phyloP scores from a whole-genome alignment of 2,797 vertebrate species.

The Borostomias antarcticus region DNA sequence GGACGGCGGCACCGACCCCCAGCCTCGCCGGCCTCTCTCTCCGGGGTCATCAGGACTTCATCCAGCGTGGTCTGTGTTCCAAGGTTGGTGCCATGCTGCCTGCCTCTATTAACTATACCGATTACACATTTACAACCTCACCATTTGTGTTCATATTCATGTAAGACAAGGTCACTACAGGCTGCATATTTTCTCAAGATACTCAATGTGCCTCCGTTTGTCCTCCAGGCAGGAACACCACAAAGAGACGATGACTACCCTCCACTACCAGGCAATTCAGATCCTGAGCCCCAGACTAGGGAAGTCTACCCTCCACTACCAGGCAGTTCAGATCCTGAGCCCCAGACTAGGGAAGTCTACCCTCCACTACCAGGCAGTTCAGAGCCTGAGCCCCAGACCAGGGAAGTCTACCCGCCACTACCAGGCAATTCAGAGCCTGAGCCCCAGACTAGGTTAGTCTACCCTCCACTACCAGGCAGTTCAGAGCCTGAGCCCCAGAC shows the following conservation, averaged over 20 bases:
- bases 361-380: constrained; percentile 71
- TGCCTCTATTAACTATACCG: background rate
- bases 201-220: background rate
- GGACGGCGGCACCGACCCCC: background rate
- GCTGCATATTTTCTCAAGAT: too few species aligned
- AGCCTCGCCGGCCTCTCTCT: constrained; percentile 6
- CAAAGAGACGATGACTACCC: constrained; percentile 74
- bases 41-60: constrained; percentile 13
- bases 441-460: too few species aligned
- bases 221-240: constrained; percentile 52
- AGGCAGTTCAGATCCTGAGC: constrained; percentile 47
- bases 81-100: constrained; percentile 46
- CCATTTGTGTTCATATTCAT: background rate
- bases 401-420: constrained; percentile 77
- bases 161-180: background rate
- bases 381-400: constrained; percentile 45
- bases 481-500: too few species aligned
- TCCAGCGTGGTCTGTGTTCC: constrained; percentile 41
- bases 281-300: constrained; percentile 49
- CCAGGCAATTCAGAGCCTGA: constrained; percentile 57
- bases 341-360: constrained; percentile 71
- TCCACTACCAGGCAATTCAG: constrained; percentile 65
- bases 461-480: too few species aligned
- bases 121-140: background rate
- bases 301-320: constrained; percentile 77